These are phyloP conservation scores for Aramus guarauna DNA, from an alignment of 2,113 vertebrate species.

Conservation along the genomic window DNA sequence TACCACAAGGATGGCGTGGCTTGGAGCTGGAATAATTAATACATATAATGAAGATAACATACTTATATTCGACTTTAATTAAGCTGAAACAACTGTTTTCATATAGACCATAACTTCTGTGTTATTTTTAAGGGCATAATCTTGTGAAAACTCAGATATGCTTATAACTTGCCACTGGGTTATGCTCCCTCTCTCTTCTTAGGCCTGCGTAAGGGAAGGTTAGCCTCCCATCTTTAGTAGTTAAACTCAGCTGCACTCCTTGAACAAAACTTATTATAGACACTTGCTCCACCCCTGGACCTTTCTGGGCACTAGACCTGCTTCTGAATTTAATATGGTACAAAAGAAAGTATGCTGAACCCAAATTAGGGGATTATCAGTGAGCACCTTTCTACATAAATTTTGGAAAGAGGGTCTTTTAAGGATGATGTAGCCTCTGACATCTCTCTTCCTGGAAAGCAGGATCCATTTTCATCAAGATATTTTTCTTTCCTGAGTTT, in stretches of 20 bases:
- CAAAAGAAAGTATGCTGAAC: neutral
- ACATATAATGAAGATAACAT: neutral
- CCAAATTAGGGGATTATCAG: neutral
- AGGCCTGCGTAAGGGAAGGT: neutral
- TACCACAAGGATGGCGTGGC: accelerated
- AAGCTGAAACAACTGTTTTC: neutral
- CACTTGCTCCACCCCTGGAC: neutral
- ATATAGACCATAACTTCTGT: neutral
- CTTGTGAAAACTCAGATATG: neutral
- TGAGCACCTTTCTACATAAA: neutral
- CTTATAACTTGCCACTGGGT: neutral
- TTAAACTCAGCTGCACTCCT: neutral
- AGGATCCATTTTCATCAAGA: neutral
- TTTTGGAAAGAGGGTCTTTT: neutral
- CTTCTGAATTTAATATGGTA: neutral
- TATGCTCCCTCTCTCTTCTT: neutral
- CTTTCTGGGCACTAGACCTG: neutral
- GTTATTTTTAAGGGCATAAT: neutral
- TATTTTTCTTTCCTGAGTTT: neutral
- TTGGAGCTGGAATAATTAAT: neutral
- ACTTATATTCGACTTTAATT: neutral
- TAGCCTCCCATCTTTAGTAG: neutral
- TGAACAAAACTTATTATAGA: neutral
- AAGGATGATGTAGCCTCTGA: neutral
- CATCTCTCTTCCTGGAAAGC: neutral